Conservation (phyloP, 2,113 vertebrate genomes). For the Neodon shergylaensis region DNA sequence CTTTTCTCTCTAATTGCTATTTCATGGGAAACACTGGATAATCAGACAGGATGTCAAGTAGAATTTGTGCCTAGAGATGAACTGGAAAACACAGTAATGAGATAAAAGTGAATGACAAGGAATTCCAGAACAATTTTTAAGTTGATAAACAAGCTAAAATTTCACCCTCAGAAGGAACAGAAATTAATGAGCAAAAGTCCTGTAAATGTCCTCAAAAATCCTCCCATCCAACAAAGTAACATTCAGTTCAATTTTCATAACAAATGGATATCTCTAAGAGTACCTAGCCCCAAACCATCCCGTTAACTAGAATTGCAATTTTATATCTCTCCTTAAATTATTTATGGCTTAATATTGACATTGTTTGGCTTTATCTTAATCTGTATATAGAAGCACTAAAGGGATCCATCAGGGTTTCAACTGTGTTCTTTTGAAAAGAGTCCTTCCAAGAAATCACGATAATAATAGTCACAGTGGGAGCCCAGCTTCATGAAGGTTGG, state of each 20-base stretch:
- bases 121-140: not conserved
- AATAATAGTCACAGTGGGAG: not conserved
- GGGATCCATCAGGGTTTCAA: not conserved
- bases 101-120: not conserved
- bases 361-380: conserved; percentile 4
- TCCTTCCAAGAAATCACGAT: not conserved
- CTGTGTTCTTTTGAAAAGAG: not conserved
- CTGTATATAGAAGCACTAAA: not conserved
- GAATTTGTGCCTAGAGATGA: conserved; percentile 20
- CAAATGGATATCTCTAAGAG: not conserved
- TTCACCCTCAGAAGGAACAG: not conserved
- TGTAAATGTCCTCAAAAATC: conserved; percentile 2
- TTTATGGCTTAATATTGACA: conserved; percentile 14
- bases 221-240: not conserved
- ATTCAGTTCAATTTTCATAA: not conserved
- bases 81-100: not conserved
- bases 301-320: not conserved
- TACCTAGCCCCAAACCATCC: not conserved
- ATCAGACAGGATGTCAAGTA: conserved; percentile 9
- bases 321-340: not conserved
- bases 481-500: not conserved
- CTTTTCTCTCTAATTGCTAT: not conserved
- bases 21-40: not conserved
- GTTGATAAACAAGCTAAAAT: conserved; percentile 4
- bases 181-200: conserved; percentile 36